Evolutionary conservation across 2,888 invertebrate genomes (phyloP).

Genomic region (Rotaria macrura): DNA sequence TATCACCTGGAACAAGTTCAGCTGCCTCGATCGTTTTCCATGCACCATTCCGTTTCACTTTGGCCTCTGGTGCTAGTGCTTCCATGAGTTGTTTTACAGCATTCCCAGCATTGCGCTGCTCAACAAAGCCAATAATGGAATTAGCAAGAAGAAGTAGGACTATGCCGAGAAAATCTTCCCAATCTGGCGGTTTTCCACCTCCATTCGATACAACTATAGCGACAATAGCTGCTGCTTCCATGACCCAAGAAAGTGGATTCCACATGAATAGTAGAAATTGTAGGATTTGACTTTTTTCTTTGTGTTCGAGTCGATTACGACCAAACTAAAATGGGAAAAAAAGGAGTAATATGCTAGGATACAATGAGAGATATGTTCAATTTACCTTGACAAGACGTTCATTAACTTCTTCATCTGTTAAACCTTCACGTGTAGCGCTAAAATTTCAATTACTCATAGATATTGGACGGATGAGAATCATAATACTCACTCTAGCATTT

Average conservation of each 20-base stretch:
- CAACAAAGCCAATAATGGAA: constrained; percentile 2
- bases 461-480: too few relatives aligned
- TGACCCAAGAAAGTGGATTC: constrained; percentile 6
- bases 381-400: background rate
- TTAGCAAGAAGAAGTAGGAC: background rate
- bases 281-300: background rate
- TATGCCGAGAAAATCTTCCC: background rate
- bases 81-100: background rate
- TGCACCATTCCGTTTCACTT: background rate
- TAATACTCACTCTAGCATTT: background rate
- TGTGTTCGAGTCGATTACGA: background rate
- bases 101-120: constrained; percentile 4
- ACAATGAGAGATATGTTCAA: background rate
- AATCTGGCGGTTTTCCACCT: background rate
- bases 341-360: background rate
- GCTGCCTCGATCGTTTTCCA: background rate
- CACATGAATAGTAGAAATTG: constrained; percentile 7
- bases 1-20: background rate
- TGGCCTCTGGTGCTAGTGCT: background rate
- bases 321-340: background rate
- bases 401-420: background rate
- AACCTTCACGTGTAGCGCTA: background rate
- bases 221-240: background rate
- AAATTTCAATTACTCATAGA: background rate
- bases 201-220: background rate